Evolutionary conservation across 1,140 invertebrate genomes (phyloP).

Genomic region (Augochlora pura): DNA sequence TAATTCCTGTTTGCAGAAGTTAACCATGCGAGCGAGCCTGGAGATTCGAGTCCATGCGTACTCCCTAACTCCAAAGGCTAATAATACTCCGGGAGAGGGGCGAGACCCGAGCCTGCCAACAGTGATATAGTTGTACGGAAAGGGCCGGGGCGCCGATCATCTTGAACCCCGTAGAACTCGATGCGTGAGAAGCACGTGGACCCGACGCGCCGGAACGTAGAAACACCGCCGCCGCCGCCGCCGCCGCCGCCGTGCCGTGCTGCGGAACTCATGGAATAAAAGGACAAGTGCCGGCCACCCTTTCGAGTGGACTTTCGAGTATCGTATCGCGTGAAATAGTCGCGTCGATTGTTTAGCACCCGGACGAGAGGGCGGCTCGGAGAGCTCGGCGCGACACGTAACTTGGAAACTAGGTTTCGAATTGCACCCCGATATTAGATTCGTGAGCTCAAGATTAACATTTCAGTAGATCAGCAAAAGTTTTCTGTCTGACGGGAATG

Average conservation of each 20-base stretch:
- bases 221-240: not conserved
- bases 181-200: not conserved
- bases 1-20: slow-evolving; percentile 82
- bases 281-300: not conserved
- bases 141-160: slow-evolving; percentile 24
- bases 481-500: not conserved
- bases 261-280: not conserved
- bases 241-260: too few relatives aligned
- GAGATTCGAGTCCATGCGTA: slow-evolving; percentile 79
- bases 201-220: not conserved
- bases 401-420: not conserved
- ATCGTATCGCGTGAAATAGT: not conserved
- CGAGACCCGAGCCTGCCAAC: slow-evolving; percentile 55
- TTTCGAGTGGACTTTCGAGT: slow-evolving; percentile 1
- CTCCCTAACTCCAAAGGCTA: slow-evolving; percentile 78
- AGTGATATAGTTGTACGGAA: slow-evolving; percentile 69
- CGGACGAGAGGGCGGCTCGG: too few relatives aligned
- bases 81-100: slow-evolving; percentile 64
- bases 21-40: slow-evolving; percentile 80
- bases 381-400: not conserved
- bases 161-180: not conserved
- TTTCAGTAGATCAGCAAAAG: not conserved
- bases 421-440: not conserved
- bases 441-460: slow-evolving; percentile 5
- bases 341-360: not conserved